Evolutionary conservation across 2,113 vertebrate genomes (phyloP).

Genomic region (Solea senegalensis): DNA sequence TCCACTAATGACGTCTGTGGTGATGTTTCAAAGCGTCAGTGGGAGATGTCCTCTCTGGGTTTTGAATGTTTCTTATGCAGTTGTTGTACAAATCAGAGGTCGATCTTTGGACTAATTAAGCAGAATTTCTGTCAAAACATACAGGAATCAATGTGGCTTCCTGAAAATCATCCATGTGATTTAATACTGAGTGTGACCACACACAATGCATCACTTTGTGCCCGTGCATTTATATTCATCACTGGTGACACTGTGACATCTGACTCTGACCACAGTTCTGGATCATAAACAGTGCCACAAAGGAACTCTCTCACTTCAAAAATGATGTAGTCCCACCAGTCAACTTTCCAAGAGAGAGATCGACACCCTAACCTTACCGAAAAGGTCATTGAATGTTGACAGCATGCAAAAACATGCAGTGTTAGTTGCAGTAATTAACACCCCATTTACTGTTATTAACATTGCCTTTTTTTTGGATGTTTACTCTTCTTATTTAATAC

Average conservation of each 20-base stretch:
- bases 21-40: slow-evolving; percentile 9
- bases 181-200: neutral
- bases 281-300: slow-evolving; percentile 32
- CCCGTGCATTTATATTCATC: slow-evolving; percentile 48
- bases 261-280: slow-evolving; percentile 32
- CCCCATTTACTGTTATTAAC: too few relatives aligned
- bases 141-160: slow-evolving; percentile 4
- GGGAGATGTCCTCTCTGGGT: neutral
- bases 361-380: neutral
- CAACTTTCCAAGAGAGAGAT: slow-evolving; percentile 4
- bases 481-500: too few relatives aligned
- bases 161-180: slow-evolving; percentile 9
- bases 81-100: neutral
- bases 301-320: slow-evolving; percentile 4
- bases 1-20: neutral
- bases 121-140: neutral
- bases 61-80: slow-evolving; percentile 24
- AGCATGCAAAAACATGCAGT: neutral
- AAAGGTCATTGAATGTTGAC: neutral
- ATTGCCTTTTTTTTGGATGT: too few relatives aligned
- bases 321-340: slow-evolving; percentile 12
- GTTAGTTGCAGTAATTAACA: too few relatives aligned
- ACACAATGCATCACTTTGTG: slow-evolving; percentile 48
- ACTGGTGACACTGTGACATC: slow-evolving; percentile 15
- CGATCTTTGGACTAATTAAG: too few relatives aligned